Evolutionary conservation across 2,888 invertebrate genomes (phyloP), one percentile per base, ranked within the genome.

Genomic region (Dione juno): DNA sequence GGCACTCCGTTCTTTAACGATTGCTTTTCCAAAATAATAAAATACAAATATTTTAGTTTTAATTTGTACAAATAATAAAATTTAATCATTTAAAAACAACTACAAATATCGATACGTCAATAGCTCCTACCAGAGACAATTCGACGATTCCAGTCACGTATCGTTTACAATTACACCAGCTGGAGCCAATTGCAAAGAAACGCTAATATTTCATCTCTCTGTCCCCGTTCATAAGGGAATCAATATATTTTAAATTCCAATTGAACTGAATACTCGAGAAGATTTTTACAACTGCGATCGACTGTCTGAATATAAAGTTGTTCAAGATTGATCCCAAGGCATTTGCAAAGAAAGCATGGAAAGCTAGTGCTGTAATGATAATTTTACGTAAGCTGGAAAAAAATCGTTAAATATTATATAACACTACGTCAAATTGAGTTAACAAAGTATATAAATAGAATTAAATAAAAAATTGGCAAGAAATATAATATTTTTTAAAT

Each of bases 181-280:
- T 92, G 89, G 84, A 82, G 78, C 76, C 89, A 90, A 91, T 90
- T 84, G 87, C 85, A 87, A 86, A 89, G 88, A 89, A 80, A 81
- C 81, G 84, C 87, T 87, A 87, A 86, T 89, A 89, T 90, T 88
- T 89, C 87, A 89, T 88, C 82, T 78, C 76, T 77, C 66, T 67
- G 71, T 75, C 74, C 75, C 70, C 76, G 79, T 81, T 85, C 87
- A 84, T 85, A 81, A 82, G 85, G 86, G 87, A 90, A 87, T 88
- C 89, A 84, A 89, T 90, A 88, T 88, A 89, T 90, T 91, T 89
- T 87, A 90, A 91, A 91, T 91, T 90, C 87, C 86, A 88, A 90
- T 90, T 86, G 88, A 75, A 83, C 82, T 84, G 84, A 82, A 85
- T 83, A 83, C 83, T 84, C 80, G 78, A 78, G 80, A 81, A 84